Evolutionary conservation across 2,797 vertebrate species (phyloP), one percentile per base, ranked within the genome.

Genomic region (Macropodus opercularis): DNA sequence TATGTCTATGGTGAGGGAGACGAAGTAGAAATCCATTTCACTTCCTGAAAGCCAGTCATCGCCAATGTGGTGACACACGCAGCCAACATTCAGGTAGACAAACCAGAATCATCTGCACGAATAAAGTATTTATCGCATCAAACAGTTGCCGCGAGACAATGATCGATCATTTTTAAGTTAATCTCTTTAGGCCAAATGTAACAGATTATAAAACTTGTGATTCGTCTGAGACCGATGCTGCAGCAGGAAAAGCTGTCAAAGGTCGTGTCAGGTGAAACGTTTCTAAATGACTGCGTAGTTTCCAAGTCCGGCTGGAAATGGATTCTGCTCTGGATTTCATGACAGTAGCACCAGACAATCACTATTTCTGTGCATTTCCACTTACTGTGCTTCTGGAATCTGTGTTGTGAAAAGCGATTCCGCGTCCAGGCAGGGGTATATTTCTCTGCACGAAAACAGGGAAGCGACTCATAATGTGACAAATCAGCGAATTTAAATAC

Each of bases 301-400:
- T 83, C 83, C 79, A 76, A 63, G 50, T 24, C 62, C 67, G 59
- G 76, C 72, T 76, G 75, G 80, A 79, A 81, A 77, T 70, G 15
- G 47, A 79, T 56, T 74, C 72, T 78, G 21, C 72, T n/a, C n/a
- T n/a, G n/a, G n/a, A n/a, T n/a, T n/a, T n/a, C n/a, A n/a, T n/a
- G n/a, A 0, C 6, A 18, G 46, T 49, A 2, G 27, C n/a, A 55
- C 40, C 19, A 24, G 40, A 12, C 17, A 48, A 14, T 52, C 41
- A 31, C 2, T 7, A 9, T 47, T 42, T 40, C 2, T 35, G 4
- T 50, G 8, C 23, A 12, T 18, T 51, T 32, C 11, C 29, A 56
- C 23, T 1, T 6, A n/a, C 55, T 21, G 12, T 11, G 12, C 11
- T 54, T 43, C 29, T 51, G 6, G 18, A 46, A 52, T 42, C 13